Evolutionary conservation across 2,113 vertebrate species (phyloP), one percentile per base, ranked within the genome.

Genomic region (Rhagologus leucostigma): DNA sequence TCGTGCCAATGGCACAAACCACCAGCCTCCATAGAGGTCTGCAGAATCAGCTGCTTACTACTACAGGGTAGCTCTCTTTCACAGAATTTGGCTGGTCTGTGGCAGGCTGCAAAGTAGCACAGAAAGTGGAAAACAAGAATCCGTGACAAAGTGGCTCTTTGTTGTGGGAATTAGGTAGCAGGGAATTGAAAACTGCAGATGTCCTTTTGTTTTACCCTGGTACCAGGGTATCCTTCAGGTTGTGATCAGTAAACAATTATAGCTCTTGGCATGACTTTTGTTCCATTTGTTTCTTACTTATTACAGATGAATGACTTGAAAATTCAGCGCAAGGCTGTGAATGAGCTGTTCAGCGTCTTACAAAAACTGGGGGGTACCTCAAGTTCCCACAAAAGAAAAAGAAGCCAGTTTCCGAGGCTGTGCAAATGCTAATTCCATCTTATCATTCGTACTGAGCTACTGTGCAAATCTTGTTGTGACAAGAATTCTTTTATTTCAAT

Each of bases 241-340:
- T 41, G 12, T 35, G 70, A 85, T 53, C 47, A 49, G 56, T 50
- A 82, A 90, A 79, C 29, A 41, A 22, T 22, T 55, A 37, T 2
- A 39, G n/a, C 29, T 78, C 68, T 75, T 63, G 55, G 24, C 24
- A 46, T 81, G 57, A 69, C 42, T 70, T 69, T 81, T 8, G 4
- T 76, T 55, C 57, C 35, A 4, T 26, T 33, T 89, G 19, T 91
- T 95, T 94, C 41, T 84, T 39, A 32, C 87, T 92, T 69, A 20
- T 41, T 88, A 93, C 39, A 98, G 98, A 95, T 98, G 52, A 80
- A 8, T 53, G 97, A 98, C 67, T 35, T 53, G n/a, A 89, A 87
- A 77, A 65, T 96, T 64, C 98, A 98, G 55, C 98, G 96, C 67
- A 98, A 98, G 85, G 98, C 98, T 9, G 84, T 97, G 33, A 90